phyloP scores from a whole-genome alignment of 2,113 vertebrate species.

The Tiliqua scincoides region DNA sequence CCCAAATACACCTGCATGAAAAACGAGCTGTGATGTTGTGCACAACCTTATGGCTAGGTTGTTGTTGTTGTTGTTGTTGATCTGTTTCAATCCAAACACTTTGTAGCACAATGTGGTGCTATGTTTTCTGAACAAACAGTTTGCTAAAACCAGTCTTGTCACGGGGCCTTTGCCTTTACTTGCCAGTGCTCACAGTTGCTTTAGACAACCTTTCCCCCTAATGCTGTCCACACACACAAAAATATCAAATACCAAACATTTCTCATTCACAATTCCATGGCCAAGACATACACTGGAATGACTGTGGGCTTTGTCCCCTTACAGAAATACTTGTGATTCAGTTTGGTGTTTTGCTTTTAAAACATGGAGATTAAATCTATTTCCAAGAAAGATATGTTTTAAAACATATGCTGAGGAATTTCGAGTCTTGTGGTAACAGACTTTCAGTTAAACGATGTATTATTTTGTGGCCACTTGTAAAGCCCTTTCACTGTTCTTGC shows the following conservation, averaged over 20 bases:
- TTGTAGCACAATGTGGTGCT: constrained; percentile 55
- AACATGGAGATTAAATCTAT: not conserved
- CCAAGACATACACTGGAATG: constrained; percentile 33
- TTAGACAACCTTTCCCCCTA: constrained; percentile 32
- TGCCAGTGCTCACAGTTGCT: constrained; percentile 1
- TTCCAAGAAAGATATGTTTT: not conserved
- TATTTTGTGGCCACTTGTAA: not conserved
- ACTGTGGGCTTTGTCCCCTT: constrained; percentile 29
- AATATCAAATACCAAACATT: not conserved
- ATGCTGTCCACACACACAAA: constrained; percentile 43
- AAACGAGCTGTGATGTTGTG: constrained; percentile 4
- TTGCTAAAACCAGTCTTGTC: constrained; percentile 48
- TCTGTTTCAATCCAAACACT: constrained; percentile 37
- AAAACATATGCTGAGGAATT: constrained; percentile 26
- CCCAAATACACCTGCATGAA: not conserved
- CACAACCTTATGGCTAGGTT: constrained; percentile 45
- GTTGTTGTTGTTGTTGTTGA: constrained; percentile 28
- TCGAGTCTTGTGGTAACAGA: constrained; percentile 31
- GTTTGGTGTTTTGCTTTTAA: constrained; percentile 7
- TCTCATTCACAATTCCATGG: constrained; percentile 45
- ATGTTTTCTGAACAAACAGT: constrained; percentile 58
- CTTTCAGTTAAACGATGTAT: not conserved
- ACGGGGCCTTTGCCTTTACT: constrained; percentile 37
- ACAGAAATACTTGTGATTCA: constrained; percentile 53
- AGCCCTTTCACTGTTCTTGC: not conserved